Percentiles rank a stretch among this genome's conserved stretches.
phyloP scores from a whole-genome alignment of 2,113 vertebrate genomes.

The Nansenia antarctica region DNA sequence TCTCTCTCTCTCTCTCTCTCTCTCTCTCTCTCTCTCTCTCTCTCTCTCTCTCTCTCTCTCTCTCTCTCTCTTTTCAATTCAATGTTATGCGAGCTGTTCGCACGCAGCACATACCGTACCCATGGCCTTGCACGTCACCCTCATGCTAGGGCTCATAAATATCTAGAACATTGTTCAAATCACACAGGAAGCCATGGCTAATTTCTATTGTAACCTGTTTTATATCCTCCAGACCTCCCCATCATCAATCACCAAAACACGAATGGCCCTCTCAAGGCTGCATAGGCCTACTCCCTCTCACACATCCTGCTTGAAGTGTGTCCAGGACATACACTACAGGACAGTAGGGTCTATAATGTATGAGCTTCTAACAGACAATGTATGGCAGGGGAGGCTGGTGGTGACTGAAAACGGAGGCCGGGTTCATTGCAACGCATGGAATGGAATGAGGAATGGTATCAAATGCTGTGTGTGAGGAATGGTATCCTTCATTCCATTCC shows the following conservation, averaged over 20 bases:
- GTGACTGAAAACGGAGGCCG: neutral
- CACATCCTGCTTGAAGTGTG: conserved; percentile 2
- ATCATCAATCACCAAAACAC: conserved; percentile 8
- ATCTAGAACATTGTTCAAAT: neutral
- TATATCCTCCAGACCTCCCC: neutral
- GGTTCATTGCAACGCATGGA: too few species aligned
- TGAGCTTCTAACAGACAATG: neutral
- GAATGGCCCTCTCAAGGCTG: neutral
- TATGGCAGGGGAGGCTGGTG: too few species aligned
- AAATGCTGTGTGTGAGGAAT: too few species aligned
- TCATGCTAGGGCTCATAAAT: neutral
- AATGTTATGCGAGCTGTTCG: neutral
- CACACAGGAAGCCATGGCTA: conserved; percentile 7
- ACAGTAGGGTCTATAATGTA: conserved; percentile 1
- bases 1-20: too few species aligned
- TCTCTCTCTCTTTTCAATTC: neutral
- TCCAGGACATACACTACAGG: conserved; percentile 9
- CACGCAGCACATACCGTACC: neutral
- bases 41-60: too few species aligned
- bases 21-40: too few species aligned
- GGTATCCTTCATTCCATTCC: too few species aligned
- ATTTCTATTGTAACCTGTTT: conserved; percentile 5
- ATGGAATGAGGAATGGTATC: too few species aligned
- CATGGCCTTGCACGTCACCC: neutral
- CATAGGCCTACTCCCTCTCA: neutral